Base-by-base conservation (phyloP, 2,888 invertebrate genomes). In the Cremastinae sp. region DNA sequence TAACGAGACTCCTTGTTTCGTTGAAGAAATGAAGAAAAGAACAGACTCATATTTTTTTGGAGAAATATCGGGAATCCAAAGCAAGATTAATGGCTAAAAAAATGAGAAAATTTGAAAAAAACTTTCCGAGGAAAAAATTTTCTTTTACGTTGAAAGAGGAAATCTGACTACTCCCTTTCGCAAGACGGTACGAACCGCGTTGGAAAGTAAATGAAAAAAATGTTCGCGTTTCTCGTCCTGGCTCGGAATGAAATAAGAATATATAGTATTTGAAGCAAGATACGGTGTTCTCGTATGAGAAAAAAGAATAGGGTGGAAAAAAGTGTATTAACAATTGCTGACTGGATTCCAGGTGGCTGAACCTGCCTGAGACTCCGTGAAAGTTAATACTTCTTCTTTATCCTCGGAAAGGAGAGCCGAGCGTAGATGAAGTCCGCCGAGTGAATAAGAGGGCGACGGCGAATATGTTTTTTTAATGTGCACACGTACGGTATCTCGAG, bases 1-100 rank as follows among this genome's bases (percentile, higher is more conserved):
- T 70, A 75, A 75, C 61, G 75, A 71, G 75, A 61, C 45, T 59
- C 28, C 45, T 45, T 45, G 28, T 59, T 59, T 59, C 28, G 14
- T 22, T 8, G 45, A 39, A 58, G 39, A 41, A 16, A 18, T n/a
- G 22, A 12, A 14, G 22, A 45, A 28, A 18, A 20, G 10, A 10
- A 22, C 20, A 7, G 9, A 49, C 18, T 7, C 18, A 10, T 18
- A 49, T 49, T 9, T 41, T 2, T 8, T 28, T 28, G 2, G 28
- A 5, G 28, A 28, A 1, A 9, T 43, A 43, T 43, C n/a, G 43
- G 14, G n/a, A 43, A 43, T 43, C 14, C 43, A 2, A 43, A 12
- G 43, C 14, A 43, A n/a, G n/a, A 43, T 12, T n/a, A 43, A 43
- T 43, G 28, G 28, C 5, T 43, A 28, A 28, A 28, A 28, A 28